phyloP scores from a whole-genome alignment of 2,888 invertebrate species.

The Alentia gelatinosa region DNA sequence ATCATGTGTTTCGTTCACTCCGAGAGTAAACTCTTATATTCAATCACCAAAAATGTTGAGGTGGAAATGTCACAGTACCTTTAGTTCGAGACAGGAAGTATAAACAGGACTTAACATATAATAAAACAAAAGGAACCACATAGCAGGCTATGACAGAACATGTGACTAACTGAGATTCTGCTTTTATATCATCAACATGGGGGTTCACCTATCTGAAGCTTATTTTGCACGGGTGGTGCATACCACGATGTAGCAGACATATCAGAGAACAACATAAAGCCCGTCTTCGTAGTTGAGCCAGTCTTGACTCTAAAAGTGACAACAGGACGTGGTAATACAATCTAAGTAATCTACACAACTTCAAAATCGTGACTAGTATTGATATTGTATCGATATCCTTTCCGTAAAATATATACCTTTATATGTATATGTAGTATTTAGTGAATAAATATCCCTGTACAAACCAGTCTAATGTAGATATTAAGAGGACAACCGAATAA shows the following conservation, averaged over 20 bases:
- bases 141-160: too few relatives aligned
- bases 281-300: background rate
- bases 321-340: background rate
- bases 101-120: too few relatives aligned
- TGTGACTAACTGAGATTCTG: too few relatives aligned
- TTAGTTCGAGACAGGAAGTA: too few relatives aligned
- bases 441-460: conserved; percentile 16
- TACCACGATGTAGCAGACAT: background rate
- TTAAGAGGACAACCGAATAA: background rate
- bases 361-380: background rate
- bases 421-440: background rate
- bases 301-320: background rate
- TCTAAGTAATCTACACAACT: conserved; percentile 4
- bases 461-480: background rate
- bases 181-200: too few relatives aligned
- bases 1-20: too few relatives aligned
- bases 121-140: too few relatives aligned
- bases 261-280: background rate
- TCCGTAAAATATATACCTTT: background rate
- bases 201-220: too few relatives aligned
- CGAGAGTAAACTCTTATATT: too few relatives aligned
- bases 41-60: too few relatives aligned
- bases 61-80: too few relatives aligned
- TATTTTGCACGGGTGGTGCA: too few relatives aligned
- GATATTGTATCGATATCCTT: background rate